Conservation (phyloP, 2,797 vertebrate species). For the Bovichtus diacanthus region DNA sequence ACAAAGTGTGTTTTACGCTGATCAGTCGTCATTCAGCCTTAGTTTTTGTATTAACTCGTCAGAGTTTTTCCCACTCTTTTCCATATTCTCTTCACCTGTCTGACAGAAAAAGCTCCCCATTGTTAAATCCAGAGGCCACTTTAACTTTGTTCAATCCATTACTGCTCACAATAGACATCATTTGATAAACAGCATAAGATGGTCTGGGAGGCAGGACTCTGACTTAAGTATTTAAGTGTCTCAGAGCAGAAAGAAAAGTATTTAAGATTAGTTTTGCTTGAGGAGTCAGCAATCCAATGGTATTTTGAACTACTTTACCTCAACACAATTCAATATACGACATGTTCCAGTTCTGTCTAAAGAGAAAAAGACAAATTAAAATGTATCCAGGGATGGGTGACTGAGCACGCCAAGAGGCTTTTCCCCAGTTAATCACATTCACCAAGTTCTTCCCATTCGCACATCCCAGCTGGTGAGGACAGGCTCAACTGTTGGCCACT, state of each 20-base stretch:
- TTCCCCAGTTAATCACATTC: conserved; percentile 19
- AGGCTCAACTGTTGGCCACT: background rate
- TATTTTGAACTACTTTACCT: conserved; percentile 37
- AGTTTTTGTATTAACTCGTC: background rate
- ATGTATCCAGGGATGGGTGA: conserved; percentile 11
- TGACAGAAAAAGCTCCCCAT: background rate
- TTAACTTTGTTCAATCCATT: conserved; percentile 3
- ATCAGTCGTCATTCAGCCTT: no score
- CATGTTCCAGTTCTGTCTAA: conserved; percentile 6
- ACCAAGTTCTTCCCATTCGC: conserved; percentile 7
- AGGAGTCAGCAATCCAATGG: conserved; percentile 23
- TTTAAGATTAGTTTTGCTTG: conserved; percentile 67
- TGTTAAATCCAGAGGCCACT: background rate
- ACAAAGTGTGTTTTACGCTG: no score
- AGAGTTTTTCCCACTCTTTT: background rate
- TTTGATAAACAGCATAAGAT: conserved; percentile 33
- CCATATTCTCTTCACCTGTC: background rate
- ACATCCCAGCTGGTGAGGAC: background rate
- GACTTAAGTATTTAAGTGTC: conserved; percentile 5
- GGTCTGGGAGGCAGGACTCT: background rate
- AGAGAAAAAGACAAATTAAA: conserved; percentile 36
- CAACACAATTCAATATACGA: conserved; percentile 24
- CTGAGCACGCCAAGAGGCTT: conserved; percentile 10
- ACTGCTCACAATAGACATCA: conserved; percentile 28
- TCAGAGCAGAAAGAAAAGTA: conserved; percentile 43